Conservation (phyloP, 2,888 invertebrate genomes). For the Leptinotarsa rubiginosa region DNA sequence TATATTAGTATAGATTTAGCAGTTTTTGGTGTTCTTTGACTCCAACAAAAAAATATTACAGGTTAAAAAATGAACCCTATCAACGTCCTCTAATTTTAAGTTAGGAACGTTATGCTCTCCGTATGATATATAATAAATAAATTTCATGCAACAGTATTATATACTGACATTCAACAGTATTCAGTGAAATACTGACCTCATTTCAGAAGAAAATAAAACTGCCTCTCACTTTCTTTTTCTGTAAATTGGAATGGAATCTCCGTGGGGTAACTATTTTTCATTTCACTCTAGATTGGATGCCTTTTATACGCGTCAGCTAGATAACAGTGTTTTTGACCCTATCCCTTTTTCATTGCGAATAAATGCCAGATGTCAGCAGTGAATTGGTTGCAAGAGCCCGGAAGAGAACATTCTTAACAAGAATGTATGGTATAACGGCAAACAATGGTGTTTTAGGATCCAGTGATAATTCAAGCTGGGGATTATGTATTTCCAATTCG, state of each 20-base stretch:
- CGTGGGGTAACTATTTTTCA: slow-evolving; percentile 10
- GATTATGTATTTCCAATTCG: background rate
- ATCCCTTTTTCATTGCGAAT: background rate
- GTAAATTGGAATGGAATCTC: background rate
- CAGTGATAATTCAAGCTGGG: background rate
- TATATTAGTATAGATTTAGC: too few relatives aligned
- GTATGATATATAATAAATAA: too few relatives aligned
- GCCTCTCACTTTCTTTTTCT: background rate
- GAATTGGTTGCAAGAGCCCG: background rate
- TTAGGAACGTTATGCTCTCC: too few relatives aligned
- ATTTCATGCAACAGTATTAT: too few relatives aligned
- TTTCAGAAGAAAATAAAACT: too few relatives aligned
- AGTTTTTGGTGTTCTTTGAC: too few relatives aligned
- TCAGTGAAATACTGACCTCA: too few relatives aligned
- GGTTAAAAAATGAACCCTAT: too few relatives aligned
- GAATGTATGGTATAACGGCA: background rate
- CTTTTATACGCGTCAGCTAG: background rate
- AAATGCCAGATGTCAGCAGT: background rate
- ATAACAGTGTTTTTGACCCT: background rate
- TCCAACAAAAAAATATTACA: too few relatives aligned
- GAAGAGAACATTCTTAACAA: background rate
- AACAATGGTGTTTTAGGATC: background rate
- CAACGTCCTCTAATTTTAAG: too few relatives aligned
- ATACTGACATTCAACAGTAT: too few relatives aligned
- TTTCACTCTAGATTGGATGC: slow-evolving; percentile 10